Evolutionary conservation across 2,888 invertebrate species (phyloP).

Genomic region (Melipona beecheii): DNA sequence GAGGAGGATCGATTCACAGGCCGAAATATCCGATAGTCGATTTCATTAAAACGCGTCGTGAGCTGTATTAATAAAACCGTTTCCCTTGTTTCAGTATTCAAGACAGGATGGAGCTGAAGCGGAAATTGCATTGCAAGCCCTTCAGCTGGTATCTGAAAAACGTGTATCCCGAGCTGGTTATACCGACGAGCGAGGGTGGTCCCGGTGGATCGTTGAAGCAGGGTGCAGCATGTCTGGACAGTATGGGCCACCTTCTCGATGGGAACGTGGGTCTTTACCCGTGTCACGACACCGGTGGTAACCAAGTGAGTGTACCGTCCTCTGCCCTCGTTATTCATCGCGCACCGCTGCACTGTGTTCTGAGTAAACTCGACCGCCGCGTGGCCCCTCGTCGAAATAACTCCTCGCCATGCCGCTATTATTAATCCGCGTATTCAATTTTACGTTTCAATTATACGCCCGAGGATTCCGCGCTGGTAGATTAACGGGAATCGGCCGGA

Average conservation of each 20-base stretch:
- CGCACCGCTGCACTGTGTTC: not conserved
- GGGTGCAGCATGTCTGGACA: conserved; percentile 94
- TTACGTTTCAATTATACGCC: conserved; percentile 28
- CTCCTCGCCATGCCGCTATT: not conserved
- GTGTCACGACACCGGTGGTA: conserved; percentile 98
- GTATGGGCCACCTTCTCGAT: conserved; percentile 95
- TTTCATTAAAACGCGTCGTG: conserved; percentile 62
- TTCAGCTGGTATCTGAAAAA: conserved; percentile 97
- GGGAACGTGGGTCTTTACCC: conserved; percentile 95
- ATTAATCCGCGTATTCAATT: conserved; percentile 39
- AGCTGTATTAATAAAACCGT: conserved; percentile 59
- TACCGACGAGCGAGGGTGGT: conserved; percentile 87
- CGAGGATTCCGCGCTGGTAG: not conserved
- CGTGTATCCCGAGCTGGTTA: conserved; percentile 95
- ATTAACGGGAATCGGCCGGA: conserved; percentile 1
- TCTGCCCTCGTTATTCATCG: conserved; percentile 34
- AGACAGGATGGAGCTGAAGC: conserved; percentile 91
- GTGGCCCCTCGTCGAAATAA: conserved; percentile 13
- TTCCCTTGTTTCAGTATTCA: conserved; percentile 84
- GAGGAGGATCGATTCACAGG: conserved; percentile 37
- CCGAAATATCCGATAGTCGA: conserved; percentile 56
- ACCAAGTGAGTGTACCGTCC: conserved; percentile 87
- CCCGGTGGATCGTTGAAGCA: conserved; percentile 91
- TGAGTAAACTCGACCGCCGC: conserved; percentile 8
- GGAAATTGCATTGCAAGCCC: conserved; percentile 94